These are phyloP conservation scores for Ctenosaura bakeri DNA, from an alignment of 2,797 vertebrate species.

Conservation along the genomic window DNA sequence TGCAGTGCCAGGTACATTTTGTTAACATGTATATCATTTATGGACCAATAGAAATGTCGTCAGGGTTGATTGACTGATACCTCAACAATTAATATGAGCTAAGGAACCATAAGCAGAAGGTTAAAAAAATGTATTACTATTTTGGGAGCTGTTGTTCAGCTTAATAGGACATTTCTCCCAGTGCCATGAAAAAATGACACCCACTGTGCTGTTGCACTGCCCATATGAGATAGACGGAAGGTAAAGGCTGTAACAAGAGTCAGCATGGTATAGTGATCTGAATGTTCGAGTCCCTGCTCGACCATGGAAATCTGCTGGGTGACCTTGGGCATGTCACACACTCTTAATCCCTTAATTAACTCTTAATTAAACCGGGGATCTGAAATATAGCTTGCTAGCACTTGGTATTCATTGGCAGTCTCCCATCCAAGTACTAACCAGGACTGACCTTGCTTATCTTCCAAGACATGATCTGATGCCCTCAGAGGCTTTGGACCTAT, in stretches of 20 bases:
- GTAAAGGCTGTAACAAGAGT: neutral
- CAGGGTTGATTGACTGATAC: neutral
- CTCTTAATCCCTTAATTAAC: too few species aligned
- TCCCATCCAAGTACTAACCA: too few species aligned
- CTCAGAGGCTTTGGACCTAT: too few species aligned
- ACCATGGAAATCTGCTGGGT: too few species aligned
- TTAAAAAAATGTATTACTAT: neutral
- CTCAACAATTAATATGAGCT: neutral
- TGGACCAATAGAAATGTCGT: neutral
- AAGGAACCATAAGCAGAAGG: neutral
- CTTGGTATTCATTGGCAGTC: too few species aligned
- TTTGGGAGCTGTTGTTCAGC: neutral
- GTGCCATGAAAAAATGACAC: neutral
- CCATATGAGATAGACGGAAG: neutral
- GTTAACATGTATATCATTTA: constrained; percentile 33
- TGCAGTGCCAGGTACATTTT: constrained; percentile 31
- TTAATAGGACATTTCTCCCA: neutral
- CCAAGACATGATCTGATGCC: too few species aligned
- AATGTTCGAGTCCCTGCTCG: too few species aligned
- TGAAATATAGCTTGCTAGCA: too few species aligned
- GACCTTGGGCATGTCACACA: too few species aligned
- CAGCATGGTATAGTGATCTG: too few species aligned
- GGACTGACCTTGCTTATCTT: too few species aligned
- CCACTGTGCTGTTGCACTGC: neutral
- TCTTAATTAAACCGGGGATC: too few species aligned